These are phyloP conservation scores for Conomelus anceps DNA, from an alignment of 2,888 invertebrate genomes.

Conservation along the genomic window DNA sequence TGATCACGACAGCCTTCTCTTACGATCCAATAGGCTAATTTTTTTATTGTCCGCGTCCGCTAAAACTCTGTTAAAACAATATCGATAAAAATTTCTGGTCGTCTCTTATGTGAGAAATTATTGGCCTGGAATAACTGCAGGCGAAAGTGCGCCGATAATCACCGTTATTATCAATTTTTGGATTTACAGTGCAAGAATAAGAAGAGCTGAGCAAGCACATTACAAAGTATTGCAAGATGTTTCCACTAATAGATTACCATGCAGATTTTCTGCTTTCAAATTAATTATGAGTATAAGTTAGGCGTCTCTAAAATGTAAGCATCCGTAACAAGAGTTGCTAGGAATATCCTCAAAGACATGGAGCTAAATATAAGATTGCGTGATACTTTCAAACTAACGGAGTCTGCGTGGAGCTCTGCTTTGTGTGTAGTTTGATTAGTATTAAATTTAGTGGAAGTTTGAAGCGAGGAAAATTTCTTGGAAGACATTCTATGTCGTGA, in stretches of 20 bases:
- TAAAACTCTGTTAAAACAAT: background rate
- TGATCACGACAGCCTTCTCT: background rate
- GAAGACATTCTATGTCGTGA: background rate
- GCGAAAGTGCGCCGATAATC: background rate
- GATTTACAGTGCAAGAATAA: background rate
- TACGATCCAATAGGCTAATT: background rate
- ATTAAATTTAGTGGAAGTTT: background rate
- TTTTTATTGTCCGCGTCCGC: background rate
- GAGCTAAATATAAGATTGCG: too few relatives aligned
- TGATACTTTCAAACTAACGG: too few relatives aligned
- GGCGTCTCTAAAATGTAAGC: too few relatives aligned
- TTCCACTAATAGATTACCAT: too few relatives aligned
- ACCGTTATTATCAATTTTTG: background rate
- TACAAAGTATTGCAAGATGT: background rate
- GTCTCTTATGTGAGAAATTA: background rate
- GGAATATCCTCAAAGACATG: too few relatives aligned
- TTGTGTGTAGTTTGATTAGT: background rate
- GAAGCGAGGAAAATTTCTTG: background rate
- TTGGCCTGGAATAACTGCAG: background rate
- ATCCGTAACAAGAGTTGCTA: too few relatives aligned
- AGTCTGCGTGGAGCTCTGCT: background rate
- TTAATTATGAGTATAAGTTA: background rate
- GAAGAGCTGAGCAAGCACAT: background rate
- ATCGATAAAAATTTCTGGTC: background rate
- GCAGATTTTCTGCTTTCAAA: background rate